Conservation (phyloP, 2,888 invertebrate genomes). For the Chalcis sispes region DNA sequence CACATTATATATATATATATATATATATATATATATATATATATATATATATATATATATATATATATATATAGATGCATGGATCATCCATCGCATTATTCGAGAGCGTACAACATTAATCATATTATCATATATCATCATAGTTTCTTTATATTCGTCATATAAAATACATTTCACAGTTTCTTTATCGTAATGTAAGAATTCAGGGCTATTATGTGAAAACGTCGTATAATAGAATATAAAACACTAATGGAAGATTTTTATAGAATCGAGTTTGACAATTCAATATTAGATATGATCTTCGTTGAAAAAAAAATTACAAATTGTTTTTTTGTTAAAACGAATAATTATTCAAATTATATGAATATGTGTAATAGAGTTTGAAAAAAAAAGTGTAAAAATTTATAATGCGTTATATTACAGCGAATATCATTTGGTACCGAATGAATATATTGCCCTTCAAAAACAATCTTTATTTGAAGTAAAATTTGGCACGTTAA, state of each 20-base stretch:
- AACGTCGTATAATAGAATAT: neutral
- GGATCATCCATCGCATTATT: conserved; percentile 52
- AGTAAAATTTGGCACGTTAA: too few relatives aligned
- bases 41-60: too few relatives aligned
- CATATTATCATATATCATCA: conserved; percentile 21
- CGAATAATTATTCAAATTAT: neutral
- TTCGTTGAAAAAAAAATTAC: neutral
- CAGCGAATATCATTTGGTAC: too few relatives aligned
- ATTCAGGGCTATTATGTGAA: conserved; percentile 70
- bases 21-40: too few relatives aligned
- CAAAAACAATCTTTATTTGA: too few relatives aligned
- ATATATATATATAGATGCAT: conserved; percentile 54
- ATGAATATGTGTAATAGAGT: too few relatives aligned
- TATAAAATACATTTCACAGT: conserved; percentile 74
- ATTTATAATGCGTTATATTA: too few relatives aligned
- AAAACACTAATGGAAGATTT: neutral
- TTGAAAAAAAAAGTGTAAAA: neutral
- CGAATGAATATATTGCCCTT: too few relatives aligned
- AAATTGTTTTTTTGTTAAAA: neutral
- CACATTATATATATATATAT: conserved; percentile 23
- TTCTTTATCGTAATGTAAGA: conserved; percentile 64
- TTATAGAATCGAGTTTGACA: neutral
- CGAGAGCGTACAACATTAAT: conserved; percentile 23
- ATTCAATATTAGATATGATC: too few relatives aligned
- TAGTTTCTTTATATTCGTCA: conserved; percentile 56